Evolutionary conservation across 1,140 invertebrate species (phyloP), one percentile per base, ranked within the genome.

Genomic region (Hormaphis cornu): DNA sequence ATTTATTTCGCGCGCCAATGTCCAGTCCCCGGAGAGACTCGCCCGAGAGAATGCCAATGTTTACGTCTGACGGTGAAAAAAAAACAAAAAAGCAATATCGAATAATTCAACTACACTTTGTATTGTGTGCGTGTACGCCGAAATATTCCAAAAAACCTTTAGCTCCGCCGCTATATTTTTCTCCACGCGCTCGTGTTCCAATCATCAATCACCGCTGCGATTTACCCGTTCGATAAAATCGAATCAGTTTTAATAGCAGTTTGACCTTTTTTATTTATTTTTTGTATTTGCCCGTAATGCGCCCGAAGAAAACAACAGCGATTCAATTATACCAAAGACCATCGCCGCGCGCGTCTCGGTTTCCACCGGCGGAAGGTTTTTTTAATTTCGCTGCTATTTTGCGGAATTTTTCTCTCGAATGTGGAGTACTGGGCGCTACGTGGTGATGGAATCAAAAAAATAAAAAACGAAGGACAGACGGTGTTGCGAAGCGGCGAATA

Each of bases 1-100:
- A 48, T 66, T 66, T 48, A 66, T 50, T 50, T 66, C 44, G 44
- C 44, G 44, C 22, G 28, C 44, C 61, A 48, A 66, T 35, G 61
- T 66, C 61, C 61, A 66, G 61, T 66, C 61, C 44, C 61, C 44
- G 24, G 44, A 22, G 20, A n/a, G 42, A 48, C 61, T 33, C 22
- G 61, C 28, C 44, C 24, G 1, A 24, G 20, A 20, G 42, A 66
- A 35, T 48, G 44, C 28, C 44, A 26, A 33, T 48, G 61, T 66
- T 66, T 66, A 50, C 44, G 35, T 48, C 44, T 18, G 20, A 26
- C 44, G 42, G 8, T 5, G 14, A 30, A 56, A 40, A 37, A 35
- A 8, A 33, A 40, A n/a, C n/a, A n/a, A 42, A 30, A 53, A 66
- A 66, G 42, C 26, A 33, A 63, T 46, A 48, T 42, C 14, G 42